Evolutionary conservation across 2,888 invertebrate genomes (phyloP).

Genomic region (Heliconius aoede): DNA sequence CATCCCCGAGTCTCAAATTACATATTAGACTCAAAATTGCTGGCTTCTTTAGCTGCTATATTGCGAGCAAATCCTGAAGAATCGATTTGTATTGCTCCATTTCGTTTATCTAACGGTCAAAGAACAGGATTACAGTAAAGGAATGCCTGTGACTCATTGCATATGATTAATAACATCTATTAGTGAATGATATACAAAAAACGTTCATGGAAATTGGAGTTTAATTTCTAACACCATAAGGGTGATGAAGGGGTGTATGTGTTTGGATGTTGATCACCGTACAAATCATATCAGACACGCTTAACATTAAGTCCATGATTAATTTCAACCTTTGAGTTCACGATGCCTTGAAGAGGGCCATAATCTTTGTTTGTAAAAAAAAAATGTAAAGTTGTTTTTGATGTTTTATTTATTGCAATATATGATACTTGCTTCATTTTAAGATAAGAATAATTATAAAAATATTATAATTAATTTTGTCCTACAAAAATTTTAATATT

Average conservation of each 20-base stretch:
- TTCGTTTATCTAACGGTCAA: slow-evolving; percentile 47
- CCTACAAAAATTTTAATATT: no score
- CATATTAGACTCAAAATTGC: background rate
- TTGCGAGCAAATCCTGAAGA: no score
- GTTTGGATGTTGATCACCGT: slow-evolving; percentile 39
- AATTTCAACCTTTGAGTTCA: slow-evolving; percentile 51
- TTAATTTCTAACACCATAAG: slow-evolving; percentile 17
- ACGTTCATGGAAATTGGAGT: slow-evolving; percentile 19
- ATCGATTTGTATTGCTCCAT: slow-evolving; percentile 27
- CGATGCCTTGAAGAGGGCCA: slow-evolving; percentile 32
- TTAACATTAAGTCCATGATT: slow-evolving; percentile 53
- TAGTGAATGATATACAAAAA: slow-evolving; percentile 34
- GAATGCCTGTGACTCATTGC: slow-evolving; percentile 55
- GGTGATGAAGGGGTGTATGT: slow-evolving; percentile 31
- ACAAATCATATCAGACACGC: slow-evolving; percentile 46
- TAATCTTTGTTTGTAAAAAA: slow-evolving; percentile 29
- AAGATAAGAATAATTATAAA: no score
- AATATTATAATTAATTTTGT: no score
- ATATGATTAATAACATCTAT: slow-evolving; percentile 55
- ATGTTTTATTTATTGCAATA: background rate
- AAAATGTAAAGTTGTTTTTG: background rate
- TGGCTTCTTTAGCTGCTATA: slow-evolving; percentile 10
- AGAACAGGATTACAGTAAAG: slow-evolving; percentile 47
- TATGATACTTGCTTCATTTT: background rate
- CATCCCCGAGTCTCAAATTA: slow-evolving; percentile 4